Evolutionary conservation across 30 jellyfish, hydroid and myxozoan genomes (phyloP).

Genomic region (Hydractinia symbiolongicarpus): DNA sequence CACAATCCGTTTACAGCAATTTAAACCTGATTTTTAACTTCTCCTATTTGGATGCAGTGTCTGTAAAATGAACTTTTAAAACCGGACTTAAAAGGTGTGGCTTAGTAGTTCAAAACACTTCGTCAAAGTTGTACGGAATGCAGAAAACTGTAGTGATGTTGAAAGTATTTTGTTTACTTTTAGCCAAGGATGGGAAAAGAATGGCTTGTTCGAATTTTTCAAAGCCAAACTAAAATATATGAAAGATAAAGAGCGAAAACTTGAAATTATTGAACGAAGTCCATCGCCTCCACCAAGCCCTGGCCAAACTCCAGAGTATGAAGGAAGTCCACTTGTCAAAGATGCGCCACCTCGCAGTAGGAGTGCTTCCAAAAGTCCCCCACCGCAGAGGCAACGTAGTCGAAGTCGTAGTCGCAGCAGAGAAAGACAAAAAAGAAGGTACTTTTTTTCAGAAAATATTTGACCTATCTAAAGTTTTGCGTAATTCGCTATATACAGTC

Average conservation of each 20-base stretch:
- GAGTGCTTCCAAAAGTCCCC: not conserved
- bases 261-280: conserved; percentile 57
- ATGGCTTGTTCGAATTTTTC: conserved; percentile 88
- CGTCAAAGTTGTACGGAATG: no score
- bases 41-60: no score
- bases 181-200: conserved; percentile 99
- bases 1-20: no score
- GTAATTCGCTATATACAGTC: no score
- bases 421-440: conserved; percentile 26
- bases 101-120: no score
- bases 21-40: no score
- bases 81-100: no score
- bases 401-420: conserved; percentile 42
- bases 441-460: not conserved
- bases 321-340: conserved; percentile 17
- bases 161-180: not conserved
- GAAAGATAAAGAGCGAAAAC: conserved; percentile 82
- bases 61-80: no score
- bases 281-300: conserved; percentile 86
- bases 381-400: conserved; percentile 9
- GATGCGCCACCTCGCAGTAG: conserved; percentile 23
- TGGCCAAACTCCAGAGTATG: conserved; percentile 29
- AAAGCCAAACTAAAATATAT: conserved; percentile 83
- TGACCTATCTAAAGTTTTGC: not conserved
- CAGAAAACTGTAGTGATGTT: not conserved